Evolutionary conservation across 2,113 vertebrate species (phyloP).

Genomic region (Sminthopsis crassicaudata): DNA sequence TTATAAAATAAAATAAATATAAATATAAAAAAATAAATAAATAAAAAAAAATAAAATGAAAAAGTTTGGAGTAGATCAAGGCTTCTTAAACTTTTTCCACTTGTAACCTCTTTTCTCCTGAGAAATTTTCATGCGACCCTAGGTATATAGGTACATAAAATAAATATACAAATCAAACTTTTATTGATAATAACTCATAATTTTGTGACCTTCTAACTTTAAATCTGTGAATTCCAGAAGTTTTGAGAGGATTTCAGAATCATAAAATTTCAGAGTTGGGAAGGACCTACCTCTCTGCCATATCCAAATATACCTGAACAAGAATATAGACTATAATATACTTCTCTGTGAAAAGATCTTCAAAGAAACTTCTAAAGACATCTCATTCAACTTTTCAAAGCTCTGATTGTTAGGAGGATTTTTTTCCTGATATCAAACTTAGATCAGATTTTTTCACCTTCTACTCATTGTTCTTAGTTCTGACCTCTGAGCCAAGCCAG

Average conservation of each 20-base stretch:
- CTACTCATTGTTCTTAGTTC: not conserved
- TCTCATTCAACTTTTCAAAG: not conserved
- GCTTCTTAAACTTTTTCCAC: no score
- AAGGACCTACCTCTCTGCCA: not conserved
- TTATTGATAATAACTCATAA: no score
- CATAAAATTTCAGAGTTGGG: not conserved
- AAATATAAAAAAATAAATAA: no score
- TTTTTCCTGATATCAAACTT: not conserved
- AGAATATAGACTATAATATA: not conserved
- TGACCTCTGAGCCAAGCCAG: not conserved
- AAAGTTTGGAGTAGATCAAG: not conserved
- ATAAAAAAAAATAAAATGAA: no score
- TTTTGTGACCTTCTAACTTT: not conserved
- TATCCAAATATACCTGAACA: not conserved
- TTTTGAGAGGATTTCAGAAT: not conserved
- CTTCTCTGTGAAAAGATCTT: not conserved
- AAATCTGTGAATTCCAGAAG: not conserved
- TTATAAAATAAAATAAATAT: no score
- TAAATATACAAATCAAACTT: no score
- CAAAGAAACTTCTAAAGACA: not conserved
- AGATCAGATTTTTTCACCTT: not conserved
- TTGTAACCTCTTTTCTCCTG: no score
- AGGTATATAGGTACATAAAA: no score
- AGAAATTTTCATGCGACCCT: no score
- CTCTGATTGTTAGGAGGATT: not conserved